Conservation (phyloP, 2,888 invertebrate species). For the Drosophila monieri region DNA sequence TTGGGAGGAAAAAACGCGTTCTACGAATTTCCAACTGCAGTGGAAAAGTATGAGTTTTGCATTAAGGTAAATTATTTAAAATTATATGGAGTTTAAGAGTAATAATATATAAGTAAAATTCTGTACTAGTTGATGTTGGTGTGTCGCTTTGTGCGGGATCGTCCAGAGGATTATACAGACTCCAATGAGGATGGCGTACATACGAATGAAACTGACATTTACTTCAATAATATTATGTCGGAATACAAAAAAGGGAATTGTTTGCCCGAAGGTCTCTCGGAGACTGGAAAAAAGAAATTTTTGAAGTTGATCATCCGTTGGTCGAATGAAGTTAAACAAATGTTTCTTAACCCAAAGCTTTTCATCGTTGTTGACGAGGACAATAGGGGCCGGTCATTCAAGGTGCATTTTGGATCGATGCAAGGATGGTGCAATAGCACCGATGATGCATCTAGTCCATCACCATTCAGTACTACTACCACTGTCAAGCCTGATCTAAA, state of each 20-base stretch:
- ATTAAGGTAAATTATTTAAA: slow-evolving; percentile 3
- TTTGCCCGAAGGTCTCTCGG: slow-evolving; percentile 5
- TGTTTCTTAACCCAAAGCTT: slow-evolving; percentile 1
- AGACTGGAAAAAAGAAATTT: neutral
- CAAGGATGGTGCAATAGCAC: slow-evolving; percentile 9
- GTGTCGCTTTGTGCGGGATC: neutral
- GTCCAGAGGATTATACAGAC: neutral
- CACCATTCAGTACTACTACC: neutral
- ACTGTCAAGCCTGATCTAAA: neutral
- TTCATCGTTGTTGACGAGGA: neutral
- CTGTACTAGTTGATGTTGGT: neutral
- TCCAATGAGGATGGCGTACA: neutral
- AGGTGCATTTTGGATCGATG: slow-evolving; percentile 3
- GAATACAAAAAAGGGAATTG: slow-evolving; percentile 21
- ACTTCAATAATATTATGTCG: no score
- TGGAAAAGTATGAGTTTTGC: neutral
- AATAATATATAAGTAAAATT: neutral
- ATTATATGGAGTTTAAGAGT: neutral
- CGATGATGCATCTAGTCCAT: neutral
- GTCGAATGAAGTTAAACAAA: slow-evolving; percentile 18
- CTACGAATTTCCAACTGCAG: neutral
- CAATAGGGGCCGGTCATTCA: neutral
- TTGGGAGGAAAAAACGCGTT: neutral
- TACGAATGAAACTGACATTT: neutral
- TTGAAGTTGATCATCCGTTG: slow-evolving; percentile 30